A percentile compares a stretch with the other conserved stretches of the same genome.
Evolutionary conservation across 1,140 invertebrate species (phyloP).

Genomic region (Drosophila azteca): DNA sequence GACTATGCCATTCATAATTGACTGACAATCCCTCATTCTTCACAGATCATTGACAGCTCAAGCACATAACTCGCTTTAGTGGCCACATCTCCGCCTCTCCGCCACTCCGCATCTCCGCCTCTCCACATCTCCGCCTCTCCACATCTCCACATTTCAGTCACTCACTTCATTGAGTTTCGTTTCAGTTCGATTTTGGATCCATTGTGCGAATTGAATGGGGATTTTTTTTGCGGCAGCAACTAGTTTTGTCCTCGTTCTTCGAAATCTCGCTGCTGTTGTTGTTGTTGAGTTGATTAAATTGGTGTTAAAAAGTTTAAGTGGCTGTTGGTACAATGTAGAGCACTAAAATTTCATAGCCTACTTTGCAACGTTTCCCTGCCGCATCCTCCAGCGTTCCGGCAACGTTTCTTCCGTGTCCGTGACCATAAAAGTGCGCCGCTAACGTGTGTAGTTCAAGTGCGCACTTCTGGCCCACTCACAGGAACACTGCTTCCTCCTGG

Average conservation of each 20-base stretch:
- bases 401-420: slow-evolving; percentile 17
- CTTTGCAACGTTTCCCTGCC: slow-evolving; percentile 38
- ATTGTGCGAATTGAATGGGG: slow-evolving; percentile 11
- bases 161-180: slow-evolving; percentile 43
- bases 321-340: slow-evolving; percentile 73
- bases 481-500: slow-evolving; percentile 1
- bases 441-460: slow-evolving; percentile 80
- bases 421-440: slow-evolving; percentile 65
- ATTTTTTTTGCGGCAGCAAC: slow-evolving; percentile 18
- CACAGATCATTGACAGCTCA: slow-evolving; percentile 53
- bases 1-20: slow-evolving; percentile 33
- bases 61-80: slow-evolving; percentile 30
- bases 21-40: slow-evolving; percentile 39
- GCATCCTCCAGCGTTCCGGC: neutral
- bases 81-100: neutral
- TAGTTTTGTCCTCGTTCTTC: slow-evolving; percentile 23
- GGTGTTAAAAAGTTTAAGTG: slow-evolving; percentile 79
- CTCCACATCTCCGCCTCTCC: neutral
- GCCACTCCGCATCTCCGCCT: neutral
- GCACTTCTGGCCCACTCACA: slow-evolving; percentile 63
- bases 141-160: slow-evolving; percentile 14
- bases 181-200: slow-evolving; percentile 13
- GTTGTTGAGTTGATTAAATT: slow-evolving; percentile 74
- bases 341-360: slow-evolving; percentile 77
- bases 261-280: slow-evolving; percentile 19